Percentiles rank a stretch among this genome's conserved stretches.
These are phyloP conservation scores for Rhingia campestris DNA, from an alignment of 2,888 invertebrate genomes.

Conservation along the genomic window DNA sequence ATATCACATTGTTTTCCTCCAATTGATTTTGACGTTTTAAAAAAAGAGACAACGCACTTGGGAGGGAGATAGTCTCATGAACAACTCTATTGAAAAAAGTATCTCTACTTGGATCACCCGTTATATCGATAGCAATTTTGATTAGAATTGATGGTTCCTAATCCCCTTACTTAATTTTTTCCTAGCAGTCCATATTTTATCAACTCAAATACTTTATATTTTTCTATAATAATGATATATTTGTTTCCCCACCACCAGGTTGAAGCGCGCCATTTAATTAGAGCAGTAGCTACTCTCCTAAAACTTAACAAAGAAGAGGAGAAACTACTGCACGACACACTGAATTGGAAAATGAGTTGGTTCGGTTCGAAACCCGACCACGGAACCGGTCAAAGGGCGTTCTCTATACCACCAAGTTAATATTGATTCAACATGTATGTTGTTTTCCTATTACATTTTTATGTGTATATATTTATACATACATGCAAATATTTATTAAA, in stretches of 20 bases:
- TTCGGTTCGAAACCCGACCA: conserved; percentile 85
- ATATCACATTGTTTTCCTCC: no score
- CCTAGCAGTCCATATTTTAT: no score
- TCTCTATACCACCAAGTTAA: conserved; percentile 86
- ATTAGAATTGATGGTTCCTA: no score
- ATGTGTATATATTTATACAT: conserved; percentile 8
- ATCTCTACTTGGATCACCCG: no score
- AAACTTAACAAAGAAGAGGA: conserved; percentile 94
- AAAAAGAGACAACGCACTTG: no score
- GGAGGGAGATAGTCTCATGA: no score
- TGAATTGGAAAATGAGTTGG: conserved; percentile 83
- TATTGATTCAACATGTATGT: conserved; percentile 77
- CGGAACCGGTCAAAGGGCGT: conserved; percentile 84
- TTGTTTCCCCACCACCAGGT: conserved; percentile 78
- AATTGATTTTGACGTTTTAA: no score
- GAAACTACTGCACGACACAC: conserved; percentile 86
- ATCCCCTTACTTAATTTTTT: no score
- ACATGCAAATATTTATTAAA: conserved; percentile 21
- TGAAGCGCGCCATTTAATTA: conserved; percentile 94
- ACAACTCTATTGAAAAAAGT: no score
- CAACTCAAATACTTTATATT: no score
- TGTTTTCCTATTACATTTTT: conserved; percentile 50
- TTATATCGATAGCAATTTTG: no score
- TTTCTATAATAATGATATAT: no score
- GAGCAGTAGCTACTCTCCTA: conserved; percentile 92